Conservation (phyloP, 2,113 vertebrate species). For the Ariopsis seemanni region DNA sequence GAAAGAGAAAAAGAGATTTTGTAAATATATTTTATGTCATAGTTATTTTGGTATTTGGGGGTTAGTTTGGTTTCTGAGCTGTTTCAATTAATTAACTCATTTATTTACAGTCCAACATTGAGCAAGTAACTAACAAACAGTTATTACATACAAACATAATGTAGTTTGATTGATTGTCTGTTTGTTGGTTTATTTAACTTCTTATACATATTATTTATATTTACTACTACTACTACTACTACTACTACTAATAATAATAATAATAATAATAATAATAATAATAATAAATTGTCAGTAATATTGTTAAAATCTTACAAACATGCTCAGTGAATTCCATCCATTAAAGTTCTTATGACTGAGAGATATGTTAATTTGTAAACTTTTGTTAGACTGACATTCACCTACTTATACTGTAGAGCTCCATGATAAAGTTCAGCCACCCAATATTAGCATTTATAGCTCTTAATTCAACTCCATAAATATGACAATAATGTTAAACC, state of each 20-base stretch:
- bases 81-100: not conserved
- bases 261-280: too few species aligned
- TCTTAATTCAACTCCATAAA: not conserved
- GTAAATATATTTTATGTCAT: not conserved
- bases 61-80: not conserved
- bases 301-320: not conserved
- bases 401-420: not conserved
- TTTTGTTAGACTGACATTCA: not conserved
- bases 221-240: too few species aligned
- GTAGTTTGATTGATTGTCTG: not conserved
- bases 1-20: too few species aligned
- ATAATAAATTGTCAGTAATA: too few species aligned
- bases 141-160: not conserved
- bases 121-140: too few species aligned
- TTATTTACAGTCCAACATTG: not conserved
- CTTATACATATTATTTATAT: not conserved
- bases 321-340: not conserved
- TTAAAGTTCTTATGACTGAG: not conserved
- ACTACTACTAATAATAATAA: too few species aligned
- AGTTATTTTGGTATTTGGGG: not conserved
- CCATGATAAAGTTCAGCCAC: not conserved
- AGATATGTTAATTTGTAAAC: not conserved
- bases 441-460: not conserved
- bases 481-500: not conserved
- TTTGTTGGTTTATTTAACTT: not conserved